Conservation (phyloP, 1,140 invertebrate genomes). For the Bombus confusus region DNA sequence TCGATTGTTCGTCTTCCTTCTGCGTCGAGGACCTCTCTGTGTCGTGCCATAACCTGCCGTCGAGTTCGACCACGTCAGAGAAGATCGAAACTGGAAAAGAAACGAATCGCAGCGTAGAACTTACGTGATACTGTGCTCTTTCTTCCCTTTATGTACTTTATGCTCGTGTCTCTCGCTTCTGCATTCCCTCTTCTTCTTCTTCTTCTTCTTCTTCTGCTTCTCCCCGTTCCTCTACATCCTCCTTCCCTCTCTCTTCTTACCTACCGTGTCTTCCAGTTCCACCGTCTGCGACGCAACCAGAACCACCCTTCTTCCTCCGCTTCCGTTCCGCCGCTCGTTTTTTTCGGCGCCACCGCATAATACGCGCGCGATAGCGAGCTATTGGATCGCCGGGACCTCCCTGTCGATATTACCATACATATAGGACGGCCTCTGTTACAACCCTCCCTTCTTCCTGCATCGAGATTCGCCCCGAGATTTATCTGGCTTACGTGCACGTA, state of each 20-base stretch:
- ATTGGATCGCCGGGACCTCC: constrained; percentile 67
- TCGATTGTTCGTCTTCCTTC: constrained; percentile 49
- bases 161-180: not conserved
- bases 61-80: constrained; percentile 51
- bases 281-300: not conserved
- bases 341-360: constrained; percentile 63
- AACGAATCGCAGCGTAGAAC: constrained; percentile 27
- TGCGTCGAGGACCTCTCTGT: constrained; percentile 38
- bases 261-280: not conserved
- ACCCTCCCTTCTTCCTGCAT: constrained; percentile 66
- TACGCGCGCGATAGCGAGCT: constrained; percentile 60
- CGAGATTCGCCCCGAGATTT: constrained; percentile 67
- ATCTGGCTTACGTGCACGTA: constrained; percentile 68
- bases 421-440: constrained; percentile 72
- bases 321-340: constrained; percentile 45
- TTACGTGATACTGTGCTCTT: not conserved
- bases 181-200: not conserved
- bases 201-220: not conserved
- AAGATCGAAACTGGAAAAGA: constrained; percentile 55
- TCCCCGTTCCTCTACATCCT: not conserved
- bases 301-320: constrained; percentile 35
- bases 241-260: constrained; percentile 28
- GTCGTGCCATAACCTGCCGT: constrained; percentile 59
- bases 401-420: constrained; percentile 77
- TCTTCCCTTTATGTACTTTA: constrained; percentile 37